phyloP scores from a whole-genome alignment of 2,888 invertebrate species.

The Clusia tigrina region DNA sequence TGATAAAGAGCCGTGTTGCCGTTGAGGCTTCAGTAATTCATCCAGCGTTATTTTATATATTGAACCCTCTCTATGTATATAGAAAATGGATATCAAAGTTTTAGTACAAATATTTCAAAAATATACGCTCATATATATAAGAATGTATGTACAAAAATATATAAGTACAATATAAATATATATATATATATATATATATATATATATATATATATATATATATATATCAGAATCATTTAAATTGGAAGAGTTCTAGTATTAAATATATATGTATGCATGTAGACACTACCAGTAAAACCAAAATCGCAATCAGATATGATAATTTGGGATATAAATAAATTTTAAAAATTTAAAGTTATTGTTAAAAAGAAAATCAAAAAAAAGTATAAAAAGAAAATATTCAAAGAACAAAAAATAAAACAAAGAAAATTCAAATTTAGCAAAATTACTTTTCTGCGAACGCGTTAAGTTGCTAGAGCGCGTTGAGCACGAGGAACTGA shows the following conservation, averaged over 20 bases:
- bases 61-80: too few species aligned
- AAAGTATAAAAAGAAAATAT: neutral
- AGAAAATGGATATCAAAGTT: too few species aligned
- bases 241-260: neutral
- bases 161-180: slow-evolving; percentile 8
- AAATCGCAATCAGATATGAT: slow-evolving; percentile 16
- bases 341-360: slow-evolving; percentile 15
- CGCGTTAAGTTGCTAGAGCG: neutral
- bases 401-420: neutral
- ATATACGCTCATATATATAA: slow-evolving; percentile 7
- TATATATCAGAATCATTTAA: neutral
- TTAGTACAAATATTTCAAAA: neutral
- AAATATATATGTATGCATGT: neutral
- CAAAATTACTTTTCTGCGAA: slow-evolving; percentile 9
- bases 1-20: too few species aligned
- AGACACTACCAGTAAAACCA: slow-evolving; percentile 2
- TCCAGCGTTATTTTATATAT: too few species aligned
- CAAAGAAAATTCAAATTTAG: slow-evolving; percentile 2
- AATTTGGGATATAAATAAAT: slow-evolving; percentile 18
- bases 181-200: slow-evolving; percentile 8
- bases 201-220: neutral
- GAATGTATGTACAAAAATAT: slow-evolving; percentile 10
- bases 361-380: slow-evolving; percentile 20
- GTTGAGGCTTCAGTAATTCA: too few species aligned
- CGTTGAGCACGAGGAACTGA: too few species aligned